Evolutionary conservation across 2,888 invertebrate genomes (phyloP).

Genomic region (Caenorhabditis becei): DNA sequence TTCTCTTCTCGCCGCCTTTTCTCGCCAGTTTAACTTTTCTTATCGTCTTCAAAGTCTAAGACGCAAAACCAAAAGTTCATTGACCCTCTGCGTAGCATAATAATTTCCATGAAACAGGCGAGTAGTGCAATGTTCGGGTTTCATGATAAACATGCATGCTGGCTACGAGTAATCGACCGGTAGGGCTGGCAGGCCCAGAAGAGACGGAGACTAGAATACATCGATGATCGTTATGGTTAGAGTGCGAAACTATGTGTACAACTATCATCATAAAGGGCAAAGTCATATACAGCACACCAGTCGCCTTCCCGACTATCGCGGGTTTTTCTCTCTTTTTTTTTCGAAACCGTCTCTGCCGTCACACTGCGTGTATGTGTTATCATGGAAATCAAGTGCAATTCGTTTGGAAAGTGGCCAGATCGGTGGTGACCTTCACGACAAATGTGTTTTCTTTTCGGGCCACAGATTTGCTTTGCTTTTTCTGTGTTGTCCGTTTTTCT

Average conservation of each 20-base stretch:
- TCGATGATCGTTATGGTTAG: not conserved
- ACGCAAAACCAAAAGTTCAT: constrained; percentile 55
- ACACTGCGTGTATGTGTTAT: constrained; percentile 14
- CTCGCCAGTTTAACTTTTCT: constrained; percentile 20
- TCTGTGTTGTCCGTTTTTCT: constrained; percentile 4
- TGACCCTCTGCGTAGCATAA: constrained; percentile 30
- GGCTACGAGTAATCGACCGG: constrained; percentile 8
- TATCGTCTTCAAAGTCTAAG: constrained; percentile 2
- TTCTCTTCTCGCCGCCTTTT: constrained; percentile 14
- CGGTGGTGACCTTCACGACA: constrained; percentile 45
- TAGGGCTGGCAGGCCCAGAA: constrained; percentile 9
- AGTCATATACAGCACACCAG: constrained; percentile 14
- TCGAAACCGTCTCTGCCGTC: not conserved
- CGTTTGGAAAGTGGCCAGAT: not conserved
- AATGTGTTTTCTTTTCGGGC: constrained; percentile 29
- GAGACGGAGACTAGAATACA: constrained; percentile 20
- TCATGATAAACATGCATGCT: constrained; percentile 39
- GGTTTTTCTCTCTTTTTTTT: constrained; percentile 2
- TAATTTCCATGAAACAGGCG: not conserved
- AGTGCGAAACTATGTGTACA: constrained; percentile 21
- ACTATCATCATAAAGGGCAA: constrained; percentile 32
- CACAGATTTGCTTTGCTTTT: constrained; percentile 10
- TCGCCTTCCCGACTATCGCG: not conserved
- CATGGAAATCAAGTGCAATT: constrained; percentile 21
- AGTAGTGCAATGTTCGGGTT: constrained; percentile 28